Conservation (phyloP, 2,888 invertebrate genomes). For the Drosophila neonasuta region DNA sequence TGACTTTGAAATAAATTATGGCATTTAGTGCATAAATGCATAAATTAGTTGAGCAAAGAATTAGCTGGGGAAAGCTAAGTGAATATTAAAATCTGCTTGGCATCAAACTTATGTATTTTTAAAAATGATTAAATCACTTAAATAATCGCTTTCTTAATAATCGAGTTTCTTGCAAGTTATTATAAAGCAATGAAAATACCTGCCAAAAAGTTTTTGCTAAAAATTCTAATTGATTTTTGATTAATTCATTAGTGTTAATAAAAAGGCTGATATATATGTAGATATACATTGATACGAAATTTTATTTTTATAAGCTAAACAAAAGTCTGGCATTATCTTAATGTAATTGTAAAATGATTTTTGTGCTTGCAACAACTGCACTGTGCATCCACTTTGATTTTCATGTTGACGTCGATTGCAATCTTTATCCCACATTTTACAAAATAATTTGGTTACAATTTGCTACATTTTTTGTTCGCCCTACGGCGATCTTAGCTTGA, state of each 20-base stretch:
- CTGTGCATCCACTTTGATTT: background rate
- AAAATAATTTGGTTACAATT: constrained; percentile 59
- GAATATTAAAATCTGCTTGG: constrained; percentile 16
- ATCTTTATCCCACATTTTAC: constrained; percentile 46
- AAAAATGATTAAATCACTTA: constrained; percentile 7
- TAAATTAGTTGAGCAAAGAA: constrained; percentile 56
- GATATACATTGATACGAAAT: no score
- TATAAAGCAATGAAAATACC: no score
- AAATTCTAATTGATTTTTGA: no score
- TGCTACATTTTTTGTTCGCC: constrained; percentile 51
- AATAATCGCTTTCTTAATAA: constrained; percentile 11
- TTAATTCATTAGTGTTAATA: no score
- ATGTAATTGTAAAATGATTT: no score
- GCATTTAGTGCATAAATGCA: constrained; percentile 63
- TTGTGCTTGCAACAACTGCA: no score
- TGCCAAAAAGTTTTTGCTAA: no score
- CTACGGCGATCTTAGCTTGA: constrained; percentile 19
- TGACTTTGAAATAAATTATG: constrained; percentile 71
- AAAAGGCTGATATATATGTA: no score
- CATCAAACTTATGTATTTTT: constrained; percentile 11
- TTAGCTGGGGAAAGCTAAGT: constrained; percentile 9
- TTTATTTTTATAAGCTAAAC: no score
- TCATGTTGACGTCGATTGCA: constrained; percentile 15
- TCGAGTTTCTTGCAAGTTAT: background rate
- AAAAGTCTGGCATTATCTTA: no score